A percentile compares a stretch with the other conserved stretches of the same genome.
Conservation (phyloP, 2,797 vertebrate genomes). For the Lagocephalus sceleratus region DNA sequence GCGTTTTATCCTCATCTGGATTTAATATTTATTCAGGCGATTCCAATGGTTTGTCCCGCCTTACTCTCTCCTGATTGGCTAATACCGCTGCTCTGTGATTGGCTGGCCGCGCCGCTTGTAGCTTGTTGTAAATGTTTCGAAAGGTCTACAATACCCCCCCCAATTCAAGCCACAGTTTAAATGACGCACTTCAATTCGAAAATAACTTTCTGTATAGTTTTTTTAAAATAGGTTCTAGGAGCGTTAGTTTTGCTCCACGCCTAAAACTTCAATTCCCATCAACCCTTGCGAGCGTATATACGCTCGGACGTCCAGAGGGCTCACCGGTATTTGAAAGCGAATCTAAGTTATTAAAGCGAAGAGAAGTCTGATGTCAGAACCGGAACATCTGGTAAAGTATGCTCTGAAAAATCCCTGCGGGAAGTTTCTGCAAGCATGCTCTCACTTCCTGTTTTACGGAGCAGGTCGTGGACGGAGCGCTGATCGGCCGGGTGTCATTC, state of each 20-base stretch:
- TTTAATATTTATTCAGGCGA: no score
- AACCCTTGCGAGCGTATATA: constrained; percentile 43
- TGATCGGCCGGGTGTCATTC: no score
- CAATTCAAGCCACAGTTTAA: no score
- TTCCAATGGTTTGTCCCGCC: no score
- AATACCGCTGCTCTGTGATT: no score
- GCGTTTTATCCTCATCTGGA: no score
- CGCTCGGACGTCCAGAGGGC: constrained; percentile 1
- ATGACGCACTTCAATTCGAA: not conserved
- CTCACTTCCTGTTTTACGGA: constrained; percentile 57
- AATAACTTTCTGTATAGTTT: not conserved
- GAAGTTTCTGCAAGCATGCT: constrained; percentile 46
- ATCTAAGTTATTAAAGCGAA: not conserved
- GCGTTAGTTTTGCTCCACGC: not conserved
- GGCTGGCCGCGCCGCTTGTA: no score
- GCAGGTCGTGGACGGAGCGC: constrained; percentile 29
- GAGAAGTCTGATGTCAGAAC: not conserved
- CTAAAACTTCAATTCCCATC: constrained; percentile 52
- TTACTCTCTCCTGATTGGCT: no score
- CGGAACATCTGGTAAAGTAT: not conserved
- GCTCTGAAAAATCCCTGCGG: constrained; percentile 12
- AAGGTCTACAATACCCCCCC: no score
- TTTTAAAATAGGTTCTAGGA: no score
- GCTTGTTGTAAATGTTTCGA: no score
- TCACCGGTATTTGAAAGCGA: not conserved